Base-by-base conservation (phyloP, 2,888 invertebrate species). In the Heliothis peltigera region DNA sequence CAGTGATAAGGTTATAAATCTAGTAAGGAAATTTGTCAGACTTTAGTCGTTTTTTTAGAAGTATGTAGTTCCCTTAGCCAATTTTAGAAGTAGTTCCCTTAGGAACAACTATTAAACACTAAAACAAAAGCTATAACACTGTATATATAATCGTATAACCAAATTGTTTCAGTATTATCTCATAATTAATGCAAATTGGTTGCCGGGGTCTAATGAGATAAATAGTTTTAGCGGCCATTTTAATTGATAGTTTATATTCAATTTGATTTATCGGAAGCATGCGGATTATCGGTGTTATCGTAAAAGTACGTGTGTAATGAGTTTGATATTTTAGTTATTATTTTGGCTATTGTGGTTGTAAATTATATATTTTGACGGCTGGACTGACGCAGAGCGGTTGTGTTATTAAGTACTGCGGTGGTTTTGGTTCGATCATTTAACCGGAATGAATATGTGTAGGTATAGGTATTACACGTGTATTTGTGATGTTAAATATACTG, bases 111-210 rank as follows among this genome's bases (percentile, higher is more conserved):
- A 32, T 46, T 19, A 19, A 46, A 15, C 44, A 15, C 15, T 54
- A 55, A 18, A 42, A 17, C 15, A 22, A 46, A 51, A 32, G 10
- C 32, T 18, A 48, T 19, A 51, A 62, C 39, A 44, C 44, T 32
- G 32, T 58, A 49, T 55, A 63, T 64, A 75, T 57, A 60, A 67
- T 53, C 55, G 25, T 12, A 48, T 19, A 44, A 57, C 51, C 18
- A 62, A 57, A 69, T 55, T 52, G 46, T 55, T 64, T 5, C 54
- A 17, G 15, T 32, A 60, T 68, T 60, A 68, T 68, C 44, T 61
- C 57, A 69, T 71, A 60, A 75, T 58, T 49, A 25, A 77, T 77
- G 73, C 58, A 77, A 76, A 80, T 75, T 74, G 64, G 35, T 58
- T 32, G 19, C 46, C 54, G 28, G 43, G 52, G 57, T 56, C 44